phyloP scores from a whole-genome alignment of 2,888 invertebrate genomes.

The Xanthia togata region DNA sequence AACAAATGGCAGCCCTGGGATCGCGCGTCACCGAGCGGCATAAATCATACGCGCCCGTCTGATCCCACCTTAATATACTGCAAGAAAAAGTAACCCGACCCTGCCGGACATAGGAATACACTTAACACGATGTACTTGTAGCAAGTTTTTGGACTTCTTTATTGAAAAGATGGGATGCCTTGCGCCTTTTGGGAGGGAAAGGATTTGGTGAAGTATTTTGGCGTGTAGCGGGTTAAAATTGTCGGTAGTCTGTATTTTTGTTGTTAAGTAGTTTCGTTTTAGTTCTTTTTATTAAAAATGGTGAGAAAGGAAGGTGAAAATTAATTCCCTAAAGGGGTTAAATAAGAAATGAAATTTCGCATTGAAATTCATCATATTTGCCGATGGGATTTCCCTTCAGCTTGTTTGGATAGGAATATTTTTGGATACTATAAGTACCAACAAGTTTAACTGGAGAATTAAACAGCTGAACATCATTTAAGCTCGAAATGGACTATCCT shows the following conservation, averaged over 20 bases:
- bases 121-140: slow-evolving; percentile 69
- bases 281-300: not conserved
- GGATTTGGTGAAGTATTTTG: slow-evolving; percentile 23
- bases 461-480: not conserved
- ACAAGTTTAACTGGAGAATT: not conserved
- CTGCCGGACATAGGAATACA: slow-evolving; percentile 80
- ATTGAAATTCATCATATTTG: not conserved
- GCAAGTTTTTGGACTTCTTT: slow-evolving; percentile 49
- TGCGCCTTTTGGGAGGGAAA: slow-evolving; percentile 25
- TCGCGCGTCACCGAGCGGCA: slow-evolving; percentile 60
- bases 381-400: not conserved
- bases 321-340: not conserved
- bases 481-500: not conserved
- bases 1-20: slow-evolving; percentile 63
- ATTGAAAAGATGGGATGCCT: slow-evolving; percentile 49
- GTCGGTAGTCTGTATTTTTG: not conserved
- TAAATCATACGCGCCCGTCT: slow-evolving; percentile 84
- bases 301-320: not conserved
- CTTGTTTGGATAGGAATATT: not conserved
- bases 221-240: not conserved
- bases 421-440: not conserved
- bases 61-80: slow-evolving; percentile 87
- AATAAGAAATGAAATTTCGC: not conserved
- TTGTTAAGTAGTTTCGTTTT: not conserved
- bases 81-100: slow-evolving; percentile 86